Conservation (phyloP, 2,797 vertebrate species). For the Crenichthys baileyi region DNA sequence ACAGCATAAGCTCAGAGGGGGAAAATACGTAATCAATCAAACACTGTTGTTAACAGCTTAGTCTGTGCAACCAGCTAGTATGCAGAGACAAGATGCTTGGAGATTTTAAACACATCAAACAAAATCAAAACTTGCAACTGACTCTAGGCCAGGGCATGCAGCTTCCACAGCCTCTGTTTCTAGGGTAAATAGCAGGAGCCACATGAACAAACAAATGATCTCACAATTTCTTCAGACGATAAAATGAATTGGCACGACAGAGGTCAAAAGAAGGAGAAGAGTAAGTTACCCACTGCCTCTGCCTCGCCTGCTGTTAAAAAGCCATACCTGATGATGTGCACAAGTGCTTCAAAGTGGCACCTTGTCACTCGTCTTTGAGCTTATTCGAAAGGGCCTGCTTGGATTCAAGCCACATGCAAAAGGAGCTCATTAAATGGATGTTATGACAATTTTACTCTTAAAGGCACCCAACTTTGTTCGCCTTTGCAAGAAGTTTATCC, state of each 20-base stretch:
- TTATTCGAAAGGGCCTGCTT: background rate
- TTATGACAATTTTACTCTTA: conserved; percentile 17
- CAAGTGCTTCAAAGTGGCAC: conserved; percentile 17
- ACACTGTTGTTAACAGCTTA: conserved; percentile 35
- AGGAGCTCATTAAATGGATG: conserved; percentile 32
- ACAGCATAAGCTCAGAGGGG: conserved; percentile 23
- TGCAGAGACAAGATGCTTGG: conserved; percentile 21
- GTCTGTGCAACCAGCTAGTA: conserved; percentile 10
- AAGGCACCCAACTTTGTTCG: conserved; percentile 19
- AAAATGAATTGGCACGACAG: conserved; percentile 5
- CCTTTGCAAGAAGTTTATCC: conserved; percentile 17
- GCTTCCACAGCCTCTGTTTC: background rate
- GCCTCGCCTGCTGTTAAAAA: background rate
- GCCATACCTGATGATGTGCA: background rate
- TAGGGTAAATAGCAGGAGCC: conserved; percentile 12
- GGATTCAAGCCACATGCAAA: conserved; percentile 17
- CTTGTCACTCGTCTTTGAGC: background rate
- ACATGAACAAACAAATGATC: conserved; percentile 9
- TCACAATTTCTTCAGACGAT: background rate
- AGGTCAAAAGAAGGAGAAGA: background rate
- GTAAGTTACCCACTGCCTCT: conserved; percentile 1
- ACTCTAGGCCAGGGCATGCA: conserved; percentile 7
- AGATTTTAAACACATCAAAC: conserved; percentile 30
- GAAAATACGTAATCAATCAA: conserved; percentile 52
- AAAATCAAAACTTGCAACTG: conserved; percentile 22